Conservation (phyloP, 2,888 invertebrate species). For the Drosophila eohydei region DNA sequence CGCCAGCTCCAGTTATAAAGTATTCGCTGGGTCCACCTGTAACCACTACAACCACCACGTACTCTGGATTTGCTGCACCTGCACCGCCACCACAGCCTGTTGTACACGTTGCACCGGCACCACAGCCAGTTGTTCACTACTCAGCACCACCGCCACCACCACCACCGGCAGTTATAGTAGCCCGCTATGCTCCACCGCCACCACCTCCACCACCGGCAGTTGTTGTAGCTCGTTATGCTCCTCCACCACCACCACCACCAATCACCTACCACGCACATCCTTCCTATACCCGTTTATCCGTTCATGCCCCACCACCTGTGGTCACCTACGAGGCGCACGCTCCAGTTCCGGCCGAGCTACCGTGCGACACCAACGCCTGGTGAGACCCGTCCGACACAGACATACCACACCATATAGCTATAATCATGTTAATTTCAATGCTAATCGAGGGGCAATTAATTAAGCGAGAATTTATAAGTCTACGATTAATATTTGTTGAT, state of each 20-base stretch:
- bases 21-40: constrained; percentile 65
- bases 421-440: constrained; percentile 61
- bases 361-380: constrained; percentile 53
- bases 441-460: constrained; percentile 71
- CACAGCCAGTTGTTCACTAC: constrained; percentile 25
- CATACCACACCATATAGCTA: not conserved
- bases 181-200: constrained; percentile 18
- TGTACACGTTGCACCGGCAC: constrained; percentile 16
- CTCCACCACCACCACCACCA: constrained; percentile 17
- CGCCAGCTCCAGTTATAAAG: constrained; percentile 51
- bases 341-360: constrained; percentile 32
- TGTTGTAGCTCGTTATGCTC: constrained; percentile 11
- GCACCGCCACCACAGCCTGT: constrained; percentile 25
- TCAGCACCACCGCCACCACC: constrained; percentile 21
- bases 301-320: constrained; percentile 52
- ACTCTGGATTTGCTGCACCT: constrained; percentile 60
- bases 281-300: constrained; percentile 13
- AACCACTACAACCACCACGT: constrained; percentile 70
- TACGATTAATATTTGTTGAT: constrained; percentile 47
- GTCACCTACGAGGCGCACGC: constrained; percentile 41
- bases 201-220: constrained; percentile 9
- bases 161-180: constrained; percentile 18
- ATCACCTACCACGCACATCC: constrained; percentile 29
- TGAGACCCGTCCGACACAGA: constrained; percentile 21
- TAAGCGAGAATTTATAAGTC: constrained; percentile 53